Percentiles rank a stretch among this genome's conserved stretches.
Evolutionary conservation across 2,113 vertebrate genomes (phyloP).

Genomic region (Romanogobio albipinnatus): DNA sequence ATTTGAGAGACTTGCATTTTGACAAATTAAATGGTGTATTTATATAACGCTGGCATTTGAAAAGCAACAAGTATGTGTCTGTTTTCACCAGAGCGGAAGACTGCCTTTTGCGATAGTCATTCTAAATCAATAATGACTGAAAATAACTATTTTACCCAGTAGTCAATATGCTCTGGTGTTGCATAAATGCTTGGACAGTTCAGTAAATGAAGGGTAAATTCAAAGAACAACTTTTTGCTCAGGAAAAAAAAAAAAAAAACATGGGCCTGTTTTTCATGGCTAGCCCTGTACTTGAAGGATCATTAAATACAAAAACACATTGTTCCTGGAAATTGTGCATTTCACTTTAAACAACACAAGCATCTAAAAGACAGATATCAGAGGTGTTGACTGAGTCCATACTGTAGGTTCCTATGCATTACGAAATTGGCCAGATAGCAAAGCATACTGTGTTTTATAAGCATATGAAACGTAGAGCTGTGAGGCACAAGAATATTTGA

Average conservation of each 20-base stretch:
- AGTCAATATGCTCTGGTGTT: slow-evolving; percentile 49
- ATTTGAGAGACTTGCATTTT: slow-evolving; percentile 14
- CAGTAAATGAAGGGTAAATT: slow-evolving; percentile 55
- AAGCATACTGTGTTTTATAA: slow-evolving; percentile 13
- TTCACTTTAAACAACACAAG: slow-evolving; percentile 52
- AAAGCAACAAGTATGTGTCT: slow-evolving; percentile 18
- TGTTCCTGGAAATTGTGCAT: slow-evolving; percentile 58
- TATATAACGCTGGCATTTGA: slow-evolving; percentile 49
- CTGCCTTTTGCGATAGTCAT: slow-evolving; percentile 30
- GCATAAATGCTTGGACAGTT: slow-evolving; percentile 54
- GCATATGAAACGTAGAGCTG: neutral
- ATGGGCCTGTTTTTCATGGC: slow-evolving; percentile 56
- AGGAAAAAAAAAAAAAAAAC: neutral
- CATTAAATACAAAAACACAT: slow-evolving; percentile 53
- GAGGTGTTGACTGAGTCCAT: slow-evolving; percentile 44
- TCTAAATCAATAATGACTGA: slow-evolving; percentile 50
- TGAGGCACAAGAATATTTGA: neutral
- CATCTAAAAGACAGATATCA: slow-evolving; percentile 55
- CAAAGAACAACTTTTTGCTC: slow-evolving; percentile 45
- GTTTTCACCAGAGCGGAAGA: slow-evolving; percentile 29
- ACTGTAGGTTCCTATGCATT: slow-evolving; percentile 37
- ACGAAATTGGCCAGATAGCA: slow-evolving; percentile 32
- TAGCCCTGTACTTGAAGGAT: slow-evolving; percentile 50
- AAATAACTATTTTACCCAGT: slow-evolving; percentile 46
- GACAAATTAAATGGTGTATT: slow-evolving; percentile 44